phyloP scores from a whole-genome alignment of 2,888 invertebrate species.

The Pammene fasciana region DNA sequence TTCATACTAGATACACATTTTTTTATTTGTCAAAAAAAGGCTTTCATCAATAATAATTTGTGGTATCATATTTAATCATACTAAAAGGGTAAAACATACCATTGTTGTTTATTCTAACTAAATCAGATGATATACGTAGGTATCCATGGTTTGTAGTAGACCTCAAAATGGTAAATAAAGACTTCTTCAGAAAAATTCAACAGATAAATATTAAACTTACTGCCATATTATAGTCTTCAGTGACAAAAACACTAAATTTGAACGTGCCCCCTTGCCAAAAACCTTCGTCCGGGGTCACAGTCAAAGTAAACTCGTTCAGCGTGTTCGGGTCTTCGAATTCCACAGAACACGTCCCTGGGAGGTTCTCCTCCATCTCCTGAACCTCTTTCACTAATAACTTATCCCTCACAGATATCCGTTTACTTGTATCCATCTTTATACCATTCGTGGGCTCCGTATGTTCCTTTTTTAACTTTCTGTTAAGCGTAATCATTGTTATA shows the following conservation, averaged over 20 bases:
- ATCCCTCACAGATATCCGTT: constrained; percentile 90
- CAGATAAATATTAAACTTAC: constrained; percentile 81
- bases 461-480: constrained; percentile 88
- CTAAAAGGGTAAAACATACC: no score
- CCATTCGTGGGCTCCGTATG: constrained; percentile 73
- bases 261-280: constrained; percentile 95
- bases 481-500: constrained; percentile 87
- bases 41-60: no score
- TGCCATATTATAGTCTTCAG: constrained; percentile 98
- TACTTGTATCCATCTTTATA: constrained; percentile 66
- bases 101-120: no score
- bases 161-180: no score
- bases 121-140: no score
- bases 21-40: no score
- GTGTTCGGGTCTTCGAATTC: constrained; percentile 92
- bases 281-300: constrained; percentile 92
- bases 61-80: no score
- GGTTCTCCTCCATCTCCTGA: constrained; percentile 93
- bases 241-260: constrained; percentile 92
- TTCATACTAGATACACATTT: no score
- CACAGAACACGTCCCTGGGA: constrained; percentile 91
- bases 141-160: no score
- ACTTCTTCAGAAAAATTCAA: no score
- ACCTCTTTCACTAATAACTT: constrained; percentile 91
- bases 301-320: constrained; percentile 90